Conservation (phyloP, 2,888 invertebrate species). For the Drosophila nr. fundita region DNA sequence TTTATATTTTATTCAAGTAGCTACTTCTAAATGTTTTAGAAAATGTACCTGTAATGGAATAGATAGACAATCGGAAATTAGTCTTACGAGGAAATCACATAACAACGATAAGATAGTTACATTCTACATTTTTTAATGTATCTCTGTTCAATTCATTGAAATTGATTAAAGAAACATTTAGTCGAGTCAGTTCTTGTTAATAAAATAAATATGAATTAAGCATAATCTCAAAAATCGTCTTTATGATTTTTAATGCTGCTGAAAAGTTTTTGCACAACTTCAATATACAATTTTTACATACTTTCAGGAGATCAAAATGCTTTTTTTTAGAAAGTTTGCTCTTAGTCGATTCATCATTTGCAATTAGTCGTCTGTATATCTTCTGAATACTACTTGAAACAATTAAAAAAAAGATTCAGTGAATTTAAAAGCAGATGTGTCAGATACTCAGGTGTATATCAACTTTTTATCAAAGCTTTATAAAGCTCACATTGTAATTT, state of each 20-base stretch:
- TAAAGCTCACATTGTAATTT: neutral
- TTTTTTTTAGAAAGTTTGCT: neutral
- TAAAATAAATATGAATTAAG: neutral
- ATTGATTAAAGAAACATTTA: neutral
- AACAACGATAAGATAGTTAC: conserved; percentile 3
- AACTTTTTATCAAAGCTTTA: neutral
- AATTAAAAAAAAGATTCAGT: neutral
- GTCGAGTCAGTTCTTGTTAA: neutral
- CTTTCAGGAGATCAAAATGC: neutral
- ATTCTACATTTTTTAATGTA: neutral
- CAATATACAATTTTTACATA: neutral
- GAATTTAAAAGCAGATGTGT: neutral
- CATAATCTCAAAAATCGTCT: neutral
- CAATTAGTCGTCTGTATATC: neutral
- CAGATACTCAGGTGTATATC: neutral
- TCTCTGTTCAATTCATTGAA: neutral
- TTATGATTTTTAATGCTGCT: neutral
- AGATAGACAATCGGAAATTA: neutral
- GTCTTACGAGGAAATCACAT: neutral
- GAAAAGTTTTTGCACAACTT: neutral
- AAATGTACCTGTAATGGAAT: neutral
- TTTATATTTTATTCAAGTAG: neutral
- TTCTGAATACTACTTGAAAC: neutral
- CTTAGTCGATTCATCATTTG: neutral
- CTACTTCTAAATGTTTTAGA: neutral